A percentile compares a stretch with the other conserved stretches of the same genome.
Conservation (phyloP, 2,113 vertebrate genomes). For the Mastomys natalensis region DNA sequence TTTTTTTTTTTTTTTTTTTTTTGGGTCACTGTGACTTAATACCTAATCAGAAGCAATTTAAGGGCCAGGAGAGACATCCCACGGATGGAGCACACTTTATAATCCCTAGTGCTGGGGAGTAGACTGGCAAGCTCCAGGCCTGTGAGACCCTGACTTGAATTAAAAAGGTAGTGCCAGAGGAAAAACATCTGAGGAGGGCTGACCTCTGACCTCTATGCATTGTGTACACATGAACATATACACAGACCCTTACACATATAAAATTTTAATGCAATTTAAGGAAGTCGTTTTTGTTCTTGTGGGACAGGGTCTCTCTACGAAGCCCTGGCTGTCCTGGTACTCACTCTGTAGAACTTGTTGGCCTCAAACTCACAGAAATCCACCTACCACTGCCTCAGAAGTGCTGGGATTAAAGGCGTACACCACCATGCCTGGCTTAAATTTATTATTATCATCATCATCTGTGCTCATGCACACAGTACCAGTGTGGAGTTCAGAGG, state of each 20-base stretch:
- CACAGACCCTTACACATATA: background rate
- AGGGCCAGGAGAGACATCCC: background rate
- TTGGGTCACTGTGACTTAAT: background rate
- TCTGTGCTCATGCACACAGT: background rate
- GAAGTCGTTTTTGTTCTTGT: background rate
- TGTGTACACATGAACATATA: too few relatives aligned
- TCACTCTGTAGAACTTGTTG: background rate
- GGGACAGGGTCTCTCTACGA: background rate
- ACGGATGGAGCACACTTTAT: background rate
- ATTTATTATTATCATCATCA: background rate
- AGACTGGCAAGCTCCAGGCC: background rate
- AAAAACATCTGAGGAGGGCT: background rate
- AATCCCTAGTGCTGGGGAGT: background rate
- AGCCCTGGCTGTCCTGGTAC: background rate
- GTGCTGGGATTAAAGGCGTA: background rate
- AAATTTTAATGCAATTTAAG: background rate
- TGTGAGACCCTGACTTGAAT: background rate
- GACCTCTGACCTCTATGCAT: background rate
- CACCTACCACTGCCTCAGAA: background rate
- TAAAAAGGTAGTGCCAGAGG: background rate
- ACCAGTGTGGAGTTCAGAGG: background rate
- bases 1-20: background rate
- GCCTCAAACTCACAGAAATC: background rate
- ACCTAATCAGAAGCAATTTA: background rate
- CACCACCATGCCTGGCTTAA: background rate